These are phyloP conservation scores for Marmota monax DNA, from an alignment of 2,113 vertebrate genomes.

Conservation along the genomic window DNA sequence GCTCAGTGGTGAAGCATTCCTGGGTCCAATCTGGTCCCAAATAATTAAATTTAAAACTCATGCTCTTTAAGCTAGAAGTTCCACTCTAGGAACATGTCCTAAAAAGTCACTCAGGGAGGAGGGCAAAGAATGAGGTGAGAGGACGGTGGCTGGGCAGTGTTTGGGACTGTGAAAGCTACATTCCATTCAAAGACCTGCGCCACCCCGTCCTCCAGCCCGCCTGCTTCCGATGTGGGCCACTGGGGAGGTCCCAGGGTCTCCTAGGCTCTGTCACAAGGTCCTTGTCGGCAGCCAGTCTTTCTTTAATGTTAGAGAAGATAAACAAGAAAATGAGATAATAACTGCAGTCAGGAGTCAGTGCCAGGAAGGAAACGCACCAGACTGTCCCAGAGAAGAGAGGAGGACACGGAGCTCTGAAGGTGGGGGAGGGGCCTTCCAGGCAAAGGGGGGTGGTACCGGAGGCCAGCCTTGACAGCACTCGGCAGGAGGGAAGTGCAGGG, in stretches of 20 bases:
- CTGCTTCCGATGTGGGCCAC: not conserved
- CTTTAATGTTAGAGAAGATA: not conserved
- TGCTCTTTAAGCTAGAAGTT: not conserved
- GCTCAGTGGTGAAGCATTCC: too few species aligned
- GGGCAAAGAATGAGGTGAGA: not conserved
- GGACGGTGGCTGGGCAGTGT: rapidly evolving
- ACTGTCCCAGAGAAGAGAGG: not conserved
- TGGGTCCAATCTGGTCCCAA: too few species aligned
- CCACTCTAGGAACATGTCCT: not conserved
- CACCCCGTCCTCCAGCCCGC: rapidly evolving
- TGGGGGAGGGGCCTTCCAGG: too few species aligned
- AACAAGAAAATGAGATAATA: not conserved
- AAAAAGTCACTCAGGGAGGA: not conserved
- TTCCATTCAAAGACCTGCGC: not conserved
- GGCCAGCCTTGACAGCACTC: not conserved
- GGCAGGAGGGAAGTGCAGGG: not conserved
- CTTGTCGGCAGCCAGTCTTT: not conserved
- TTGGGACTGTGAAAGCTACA: not conserved
- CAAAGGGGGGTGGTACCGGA: too few species aligned
- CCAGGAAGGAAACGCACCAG: not conserved
- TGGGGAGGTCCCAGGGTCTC: not conserved
- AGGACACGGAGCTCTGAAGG: rapidly evolving
- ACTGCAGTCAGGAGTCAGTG: not conserved
- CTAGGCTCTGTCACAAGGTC: not conserved
- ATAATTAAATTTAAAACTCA: not conserved